phyloP scores from a whole-genome alignment of 2,113 vertebrate species.

The Erythrocebus patas region DNA sequence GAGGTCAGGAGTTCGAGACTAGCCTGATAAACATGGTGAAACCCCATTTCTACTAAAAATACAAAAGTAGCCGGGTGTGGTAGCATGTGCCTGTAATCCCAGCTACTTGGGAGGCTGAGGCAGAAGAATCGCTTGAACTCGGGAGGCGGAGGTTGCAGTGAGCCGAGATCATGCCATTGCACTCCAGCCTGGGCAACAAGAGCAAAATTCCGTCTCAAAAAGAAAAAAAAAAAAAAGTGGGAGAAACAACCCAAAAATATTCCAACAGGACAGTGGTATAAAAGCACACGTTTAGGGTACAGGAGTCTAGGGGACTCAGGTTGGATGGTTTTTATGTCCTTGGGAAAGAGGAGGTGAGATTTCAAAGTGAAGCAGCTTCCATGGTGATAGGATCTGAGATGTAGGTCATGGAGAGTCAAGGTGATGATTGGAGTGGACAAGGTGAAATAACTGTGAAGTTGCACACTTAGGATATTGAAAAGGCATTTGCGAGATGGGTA shows the following conservation, averaged over 20 bases:
- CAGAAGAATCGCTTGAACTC: too few species aligned
- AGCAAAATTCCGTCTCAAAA: background rate
- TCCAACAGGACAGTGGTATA: background rate
- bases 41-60: too few species aligned
- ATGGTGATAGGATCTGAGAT: background rate
- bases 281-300: background rate
- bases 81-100: too few species aligned
- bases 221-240: background rate
- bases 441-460: background rate
- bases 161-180: too few species aligned
- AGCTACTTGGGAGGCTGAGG: too few species aligned
- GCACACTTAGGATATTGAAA: background rate
- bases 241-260: background rate
- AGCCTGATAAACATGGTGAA: too few species aligned
- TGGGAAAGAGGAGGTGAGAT: background rate
- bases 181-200: too few species aligned
- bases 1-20: background rate
- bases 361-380: background rate
- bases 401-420: background rate
- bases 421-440: background rate
- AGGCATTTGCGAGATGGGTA: background rate
- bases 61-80: too few species aligned
- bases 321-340: background rate
- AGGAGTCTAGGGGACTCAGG: background rate
- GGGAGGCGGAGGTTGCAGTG: too few species aligned